Conservation (phyloP, 2,113 vertebrate genomes). For the Triplophysa siluroides region DNA sequence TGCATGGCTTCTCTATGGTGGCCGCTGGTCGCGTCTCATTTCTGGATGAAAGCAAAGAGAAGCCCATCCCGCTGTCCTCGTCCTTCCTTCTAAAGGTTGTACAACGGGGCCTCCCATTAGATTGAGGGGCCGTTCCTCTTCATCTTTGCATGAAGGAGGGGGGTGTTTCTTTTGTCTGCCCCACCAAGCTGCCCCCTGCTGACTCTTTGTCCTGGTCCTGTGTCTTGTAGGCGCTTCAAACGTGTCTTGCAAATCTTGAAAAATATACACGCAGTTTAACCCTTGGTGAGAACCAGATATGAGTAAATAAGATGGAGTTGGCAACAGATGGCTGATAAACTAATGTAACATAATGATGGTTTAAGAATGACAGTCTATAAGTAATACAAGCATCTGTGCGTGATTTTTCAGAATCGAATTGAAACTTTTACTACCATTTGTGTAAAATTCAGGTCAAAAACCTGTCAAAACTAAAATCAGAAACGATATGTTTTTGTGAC, state of each 20-base stretch:
- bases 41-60: constrained; percentile 43
- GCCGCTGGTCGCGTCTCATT: constrained; percentile 33
- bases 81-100: constrained; percentile 14
- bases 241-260: not conserved
- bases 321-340: too few species aligned
- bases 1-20: constrained; percentile 17
- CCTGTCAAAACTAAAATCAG: too few species aligned
- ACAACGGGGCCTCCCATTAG: not conserved
- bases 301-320: too few species aligned
- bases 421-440: too few species aligned
- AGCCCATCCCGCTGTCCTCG: not conserved
- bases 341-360: too few species aligned
- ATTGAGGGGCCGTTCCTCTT: constrained; percentile 1
- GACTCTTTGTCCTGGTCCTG: constrained; percentile 58
- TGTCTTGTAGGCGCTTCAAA: constrained; percentile 35
- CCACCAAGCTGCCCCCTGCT: constrained; percentile 34
- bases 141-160: constrained; percentile 34
- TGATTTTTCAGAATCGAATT: too few species aligned
- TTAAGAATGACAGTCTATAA: too few species aligned
- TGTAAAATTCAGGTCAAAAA: too few species aligned
- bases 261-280: too few species aligned
- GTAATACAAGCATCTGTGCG: too few species aligned
- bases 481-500: too few species aligned
- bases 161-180: not conserved
- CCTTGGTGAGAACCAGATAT: not conserved